phyloP scores from a whole-genome alignment of 2,113 vertebrate species.

The Telmatochromis brachygnathus region DNA sequence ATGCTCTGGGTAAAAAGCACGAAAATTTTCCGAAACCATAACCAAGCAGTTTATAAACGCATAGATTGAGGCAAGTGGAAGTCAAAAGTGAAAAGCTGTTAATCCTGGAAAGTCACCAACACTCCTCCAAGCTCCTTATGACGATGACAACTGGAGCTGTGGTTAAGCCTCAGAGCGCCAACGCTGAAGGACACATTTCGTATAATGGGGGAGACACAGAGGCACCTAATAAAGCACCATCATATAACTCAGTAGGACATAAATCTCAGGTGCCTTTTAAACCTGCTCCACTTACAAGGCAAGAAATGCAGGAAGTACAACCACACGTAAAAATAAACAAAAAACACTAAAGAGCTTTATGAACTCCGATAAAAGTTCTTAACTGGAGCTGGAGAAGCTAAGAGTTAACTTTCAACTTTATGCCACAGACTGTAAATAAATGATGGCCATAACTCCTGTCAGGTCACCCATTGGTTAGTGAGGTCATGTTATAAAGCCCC shows the following conservation, averaged over 20 bases:
- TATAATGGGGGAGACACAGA: neutral
- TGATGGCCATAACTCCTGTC: neutral
- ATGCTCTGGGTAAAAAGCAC: neutral
- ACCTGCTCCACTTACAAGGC: neutral
- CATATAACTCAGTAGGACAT: neutral
- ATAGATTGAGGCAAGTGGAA: neutral
- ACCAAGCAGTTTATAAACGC: neutral
- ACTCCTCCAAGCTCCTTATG: neutral
- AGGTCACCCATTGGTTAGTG: rapidly evolving
- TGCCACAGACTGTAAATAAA: neutral
- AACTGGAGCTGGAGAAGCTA: neutral
- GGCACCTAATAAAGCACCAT: neutral
- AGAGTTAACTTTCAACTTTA: neutral
- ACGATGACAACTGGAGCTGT: neutral
- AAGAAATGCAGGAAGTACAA: neutral
- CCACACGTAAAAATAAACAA: neutral
- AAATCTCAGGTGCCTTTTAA: neutral
- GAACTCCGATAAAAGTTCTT: neutral
- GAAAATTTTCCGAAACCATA: neutral
- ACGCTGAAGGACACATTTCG: neutral
- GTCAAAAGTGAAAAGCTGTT: neutral
- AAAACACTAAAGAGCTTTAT: neutral
- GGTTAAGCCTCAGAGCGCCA: neutral
- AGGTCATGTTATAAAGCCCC: neutral
- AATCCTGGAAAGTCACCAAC: neutral